phyloP scores from a whole-genome alignment of 2,113 vertebrate genomes.

The Aphyosemion australe region DNA sequence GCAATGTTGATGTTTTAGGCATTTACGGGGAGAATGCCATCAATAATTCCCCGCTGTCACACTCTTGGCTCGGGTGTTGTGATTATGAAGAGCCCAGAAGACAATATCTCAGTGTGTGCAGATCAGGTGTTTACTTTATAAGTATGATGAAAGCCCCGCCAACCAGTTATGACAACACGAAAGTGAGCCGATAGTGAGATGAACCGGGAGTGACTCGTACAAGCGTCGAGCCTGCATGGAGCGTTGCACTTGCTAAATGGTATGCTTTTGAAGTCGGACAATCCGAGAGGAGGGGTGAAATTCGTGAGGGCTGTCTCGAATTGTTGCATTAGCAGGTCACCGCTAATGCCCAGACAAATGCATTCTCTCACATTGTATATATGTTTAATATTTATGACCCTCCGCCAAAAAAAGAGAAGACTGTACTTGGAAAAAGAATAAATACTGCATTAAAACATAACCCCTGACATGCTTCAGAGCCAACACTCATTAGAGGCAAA shows the following conservation, averaged over 20 bases:
- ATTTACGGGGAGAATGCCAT: slow-evolving; percentile 8
- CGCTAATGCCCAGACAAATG: slow-evolving; percentile 7
- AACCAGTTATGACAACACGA: slow-evolving; percentile 55
- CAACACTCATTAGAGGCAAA: slow-evolving; percentile 55
- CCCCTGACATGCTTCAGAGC: slow-evolving; percentile 20
- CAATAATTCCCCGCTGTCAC: slow-evolving; percentile 14
- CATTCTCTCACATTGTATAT: neutral
- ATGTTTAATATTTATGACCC: slow-evolving; percentile 11
- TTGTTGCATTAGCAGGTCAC: neutral
- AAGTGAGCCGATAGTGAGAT: slow-evolving; percentile 56
- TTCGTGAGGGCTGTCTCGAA: slow-evolving; percentile 33
- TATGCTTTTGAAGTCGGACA: slow-evolving; percentile 63
- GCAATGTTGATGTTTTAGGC: neutral
- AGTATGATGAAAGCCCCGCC: slow-evolving; percentile 53
- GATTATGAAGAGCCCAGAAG: slow-evolving; percentile 16
- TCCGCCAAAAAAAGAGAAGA: neutral
- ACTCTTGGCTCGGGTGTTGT: slow-evolving; percentile 24
- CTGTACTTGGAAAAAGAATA: slow-evolving; percentile 34
- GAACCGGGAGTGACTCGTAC: slow-evolving; percentile 43
- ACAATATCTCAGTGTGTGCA: slow-evolving; percentile 59
- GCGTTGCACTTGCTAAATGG: slow-evolving; percentile 55
- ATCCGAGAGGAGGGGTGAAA: neutral
- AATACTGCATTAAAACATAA: slow-evolving; percentile 33
- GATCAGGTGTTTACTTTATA: slow-evolving; percentile 47
- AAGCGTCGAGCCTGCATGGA: slow-evolving; percentile 21